These are phyloP conservation scores for Xenus cinereus DNA, from an alignment of 2,113 vertebrate species.

Conservation along the genomic window DNA sequence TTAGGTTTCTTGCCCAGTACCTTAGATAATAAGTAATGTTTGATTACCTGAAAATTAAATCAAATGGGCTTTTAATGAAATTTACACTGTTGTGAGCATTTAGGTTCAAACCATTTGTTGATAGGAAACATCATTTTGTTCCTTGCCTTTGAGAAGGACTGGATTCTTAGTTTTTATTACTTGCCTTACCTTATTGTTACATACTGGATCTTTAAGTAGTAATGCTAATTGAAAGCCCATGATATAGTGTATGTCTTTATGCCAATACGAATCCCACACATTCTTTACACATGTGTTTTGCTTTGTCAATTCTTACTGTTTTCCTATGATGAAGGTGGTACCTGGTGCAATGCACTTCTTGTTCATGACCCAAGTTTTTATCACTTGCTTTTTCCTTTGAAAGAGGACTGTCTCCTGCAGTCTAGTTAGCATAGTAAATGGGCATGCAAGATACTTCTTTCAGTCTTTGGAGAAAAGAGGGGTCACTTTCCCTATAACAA, in stretches of 20 bases:
- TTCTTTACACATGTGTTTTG: neutral
- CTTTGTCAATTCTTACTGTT: neutral
- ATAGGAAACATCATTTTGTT: neutral
- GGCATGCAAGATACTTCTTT: neutral
- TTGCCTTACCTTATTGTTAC: neutral
- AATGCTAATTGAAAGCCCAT: neutral
- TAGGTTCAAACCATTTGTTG: neutral
- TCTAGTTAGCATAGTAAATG: neutral
- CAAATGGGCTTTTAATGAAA: neutral
- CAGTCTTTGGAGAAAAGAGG: neutral
- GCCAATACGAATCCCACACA: accelerated
- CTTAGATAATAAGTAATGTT: neutral
- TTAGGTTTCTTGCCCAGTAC: neutral
- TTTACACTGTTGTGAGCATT: neutral
- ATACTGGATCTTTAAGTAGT: neutral
- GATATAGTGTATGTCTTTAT: neutral
- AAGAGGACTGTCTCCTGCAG: neutral
- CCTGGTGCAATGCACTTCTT: neutral
- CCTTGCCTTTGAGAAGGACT: neutral
- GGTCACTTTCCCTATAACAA: neutral
- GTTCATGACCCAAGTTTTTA: neutral
- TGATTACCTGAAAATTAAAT: neutral
- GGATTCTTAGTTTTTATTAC: neutral
- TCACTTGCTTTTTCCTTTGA: neutral
- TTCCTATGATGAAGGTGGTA: neutral